These are phyloP conservation scores for Cranoglanis bouderius DNA, from an alignment of 2,113 vertebrate species.

Conservation along the genomic window DNA sequence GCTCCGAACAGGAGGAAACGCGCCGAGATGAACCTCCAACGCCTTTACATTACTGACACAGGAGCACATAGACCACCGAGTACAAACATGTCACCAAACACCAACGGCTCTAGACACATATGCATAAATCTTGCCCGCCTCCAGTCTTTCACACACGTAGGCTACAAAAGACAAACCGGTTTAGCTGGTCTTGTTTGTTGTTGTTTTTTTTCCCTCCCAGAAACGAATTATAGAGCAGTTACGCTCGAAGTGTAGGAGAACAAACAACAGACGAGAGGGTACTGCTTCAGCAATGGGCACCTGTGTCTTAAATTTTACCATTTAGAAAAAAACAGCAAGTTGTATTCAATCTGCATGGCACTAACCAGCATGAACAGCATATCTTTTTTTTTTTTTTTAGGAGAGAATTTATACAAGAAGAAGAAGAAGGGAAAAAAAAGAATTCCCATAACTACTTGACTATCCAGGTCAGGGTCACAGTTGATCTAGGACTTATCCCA, in stretches of 20 bases:
- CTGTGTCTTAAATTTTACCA: not conserved
- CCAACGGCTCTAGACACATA: constrained; percentile 10
- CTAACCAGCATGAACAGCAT: not conserved
- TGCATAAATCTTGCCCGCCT: not conserved
- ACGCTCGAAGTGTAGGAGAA: not conserved
- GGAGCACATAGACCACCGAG: not conserved
- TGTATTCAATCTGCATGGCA: not conserved
- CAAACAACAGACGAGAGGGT: not conserved
- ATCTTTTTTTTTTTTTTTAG: not conserved
- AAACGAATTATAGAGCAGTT: not conserved
- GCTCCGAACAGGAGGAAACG: not conserved
- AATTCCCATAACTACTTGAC: not conserved
- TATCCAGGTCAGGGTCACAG: not conserved
- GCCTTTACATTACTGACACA: constrained; percentile 5
- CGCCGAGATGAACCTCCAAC: not conserved
- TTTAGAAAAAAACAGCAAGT: not conserved
- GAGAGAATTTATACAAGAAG: not conserved
- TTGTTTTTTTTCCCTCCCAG: not conserved
- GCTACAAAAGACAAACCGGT: constrained; percentile 15
- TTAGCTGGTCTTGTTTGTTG: constrained; percentile 1
- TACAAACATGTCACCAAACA: constrained; percentile 17
- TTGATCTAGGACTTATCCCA: not conserved
- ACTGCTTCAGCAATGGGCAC: not conserved
- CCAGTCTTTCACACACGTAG: not conserved
- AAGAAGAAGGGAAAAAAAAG: no score